Evolutionary conservation across 1,140 invertebrate genomes (phyloP), one percentile per base, ranked within the genome.

Genomic region (Hirudo medicinalis): DNA sequence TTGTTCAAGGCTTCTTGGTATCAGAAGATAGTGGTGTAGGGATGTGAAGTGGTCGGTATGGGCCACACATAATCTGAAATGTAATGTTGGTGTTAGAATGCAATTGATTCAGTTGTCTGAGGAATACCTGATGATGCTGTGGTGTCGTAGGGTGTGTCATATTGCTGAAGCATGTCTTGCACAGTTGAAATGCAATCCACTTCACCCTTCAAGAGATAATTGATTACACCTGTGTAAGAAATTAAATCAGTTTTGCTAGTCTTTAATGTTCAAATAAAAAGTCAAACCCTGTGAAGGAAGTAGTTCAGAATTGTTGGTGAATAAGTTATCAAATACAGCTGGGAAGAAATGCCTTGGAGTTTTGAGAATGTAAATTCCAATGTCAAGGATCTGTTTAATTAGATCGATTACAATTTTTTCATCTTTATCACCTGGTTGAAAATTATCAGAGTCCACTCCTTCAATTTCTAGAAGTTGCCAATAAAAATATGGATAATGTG

Each of bases 1-100:
- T n/a, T n/a, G n/a, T n/a, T n/a, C n/a, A n/a, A n/a, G n/a, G n/a
- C 32, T 36, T 6, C 8, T 13, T 25, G 22, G 8, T 36, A 2
- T 36, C 32, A 32, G 57, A 63, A 63, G 0, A 63, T 22, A 15
- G 9, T 15, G 57, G 3, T 63, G 57, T 63, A 63, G 1, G 29
- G 57, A 25, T 63, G 57, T 13, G 57, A 25, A 15, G 22, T 63
- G 11, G 22, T 63, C 17, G 57, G 57, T 63, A 63, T 25, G 29
- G 57, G 57, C 57, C 57, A 63, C 4, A 63, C 57, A 63, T 63
- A 63, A 63, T 63, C 57, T 63, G 57, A 22, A 63, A 63, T 13
- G 20, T 25, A 25, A n/a, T 19, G 15, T 49, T 49, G 43, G 43
- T 49, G 43, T 49, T 49, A 15, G 43, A 49, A 49, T 49, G 43